Base-by-base conservation (phyloP, 2,113 vertebrate genomes). In the Ahaetulla prasina region DNA sequence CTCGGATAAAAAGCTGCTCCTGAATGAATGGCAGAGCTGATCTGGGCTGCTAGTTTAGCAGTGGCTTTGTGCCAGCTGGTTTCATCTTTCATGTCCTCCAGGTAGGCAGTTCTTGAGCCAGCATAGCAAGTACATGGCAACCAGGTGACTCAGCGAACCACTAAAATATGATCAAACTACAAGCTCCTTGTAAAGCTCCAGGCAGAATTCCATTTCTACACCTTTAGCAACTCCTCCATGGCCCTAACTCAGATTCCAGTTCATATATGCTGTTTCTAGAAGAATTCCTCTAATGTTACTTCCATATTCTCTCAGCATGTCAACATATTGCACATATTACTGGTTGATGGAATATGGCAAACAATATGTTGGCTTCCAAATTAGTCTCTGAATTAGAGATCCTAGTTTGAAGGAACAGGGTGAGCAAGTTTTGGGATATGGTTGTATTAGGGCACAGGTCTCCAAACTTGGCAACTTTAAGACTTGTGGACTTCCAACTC, bases 31-130 rank as follows among this genome's bases (percentile, higher is more conserved):
- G 92, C 12, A 43, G 45, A 63, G 74, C 22, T 86, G 54, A 63
- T 22, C 25, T 63, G 47, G 88, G 92, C 60, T 55, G 92, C 92
- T 91, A 63, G 60, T 89, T 54, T 88, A 93, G 30, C 52, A 85
- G 45, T 23, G 52, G 52, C 74, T 35, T 20, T 85, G 86, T 86
- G 93, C 93, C 93, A 92, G 45, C 60, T 57, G 30, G 91, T 87
- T 92, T 89, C 49, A 47, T 68, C 39, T 92, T 92, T 93, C 88
- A 86, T 50, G 39, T 94, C 86, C 39, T 52, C 92, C 86, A 52
- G 90, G 47, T 60, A 91, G 74, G 0, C 0, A 93, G 47, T 86
- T 92, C 88, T 86, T 89, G 47, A 93, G 91, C 50, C 89, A 0
- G 0, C 91, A 43, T 54, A 93, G 94, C 95, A 93, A 95, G 74